phyloP scores from a whole-genome alignment of 1,140 invertebrate species.

The Philotrypesis tridentata region DNA sequence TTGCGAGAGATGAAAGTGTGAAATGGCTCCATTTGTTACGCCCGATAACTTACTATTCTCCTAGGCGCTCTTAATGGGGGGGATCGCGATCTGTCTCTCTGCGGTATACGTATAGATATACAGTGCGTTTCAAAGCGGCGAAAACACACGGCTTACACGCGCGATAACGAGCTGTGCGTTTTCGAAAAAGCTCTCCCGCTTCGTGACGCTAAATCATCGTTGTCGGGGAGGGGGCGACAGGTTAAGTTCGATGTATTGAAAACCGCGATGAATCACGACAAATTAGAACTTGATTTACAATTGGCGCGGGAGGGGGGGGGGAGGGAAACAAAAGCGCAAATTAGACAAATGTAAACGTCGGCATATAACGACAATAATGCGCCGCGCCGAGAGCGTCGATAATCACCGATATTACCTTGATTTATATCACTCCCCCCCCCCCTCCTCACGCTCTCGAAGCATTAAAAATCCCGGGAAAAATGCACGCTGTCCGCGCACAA shows the following conservation, averaged over 20 bases:
- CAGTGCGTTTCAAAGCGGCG: neutral
- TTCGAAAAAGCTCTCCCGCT: neutral
- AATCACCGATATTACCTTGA: constrained; percentile 13
- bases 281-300: constrained; percentile 1
- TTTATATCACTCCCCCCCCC: neutral
- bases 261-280: neutral
- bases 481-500: neutral
- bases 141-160: too few relatives aligned
- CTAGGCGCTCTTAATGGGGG: neutral
- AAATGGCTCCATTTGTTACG: constrained; percentile 35
- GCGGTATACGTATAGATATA: too few relatives aligned
- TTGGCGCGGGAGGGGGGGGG: too few relatives aligned
- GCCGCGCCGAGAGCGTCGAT: neutral
- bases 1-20: constrained; percentile 33
- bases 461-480: constrained; percentile 16
- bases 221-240: too few relatives aligned
- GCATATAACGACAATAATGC: neutral
- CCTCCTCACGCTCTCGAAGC: neutral
- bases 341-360: neutral
- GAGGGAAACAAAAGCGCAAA: neutral
- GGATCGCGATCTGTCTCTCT: neutral
- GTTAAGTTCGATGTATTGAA: neutral
- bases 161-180: too few relatives aligned
- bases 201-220: neutral
- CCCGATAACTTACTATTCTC: constrained; percentile 23